Evolutionary conservation across 1,140 invertebrate species (phyloP).

Genomic region (Apocrypta bakeri): DNA sequence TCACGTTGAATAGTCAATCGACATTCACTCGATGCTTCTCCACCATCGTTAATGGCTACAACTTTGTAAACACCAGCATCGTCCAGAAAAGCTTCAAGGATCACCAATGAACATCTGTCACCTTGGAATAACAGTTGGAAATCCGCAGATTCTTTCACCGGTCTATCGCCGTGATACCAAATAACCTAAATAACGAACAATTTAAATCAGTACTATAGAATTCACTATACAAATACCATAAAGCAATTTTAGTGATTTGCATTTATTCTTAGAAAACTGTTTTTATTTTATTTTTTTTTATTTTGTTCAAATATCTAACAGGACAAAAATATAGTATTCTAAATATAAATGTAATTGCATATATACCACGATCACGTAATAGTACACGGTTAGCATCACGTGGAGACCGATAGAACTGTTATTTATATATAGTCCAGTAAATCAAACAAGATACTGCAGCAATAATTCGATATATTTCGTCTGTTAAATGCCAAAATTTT

Average conservation of each 20-base stretch:
- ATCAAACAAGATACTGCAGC: not conserved
- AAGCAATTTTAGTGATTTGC: too few relatives aligned
- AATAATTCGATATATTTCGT: too few relatives aligned
- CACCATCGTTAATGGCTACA: conserved; percentile 86
- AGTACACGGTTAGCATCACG: conserved; percentile 21
- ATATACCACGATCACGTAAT: conserved; percentile 21
- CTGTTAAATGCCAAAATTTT: too few relatives aligned
- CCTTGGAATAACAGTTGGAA: conserved; percentile 87
- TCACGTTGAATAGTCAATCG: conserved; percentile 77
- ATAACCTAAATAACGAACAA: conserved; percentile 77
- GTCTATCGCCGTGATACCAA: conserved; percentile 89
- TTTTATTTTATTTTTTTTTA: not conserved
- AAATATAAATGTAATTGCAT: not conserved
- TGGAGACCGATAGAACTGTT: conserved; percentile 14
- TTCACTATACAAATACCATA: too few relatives aligned
- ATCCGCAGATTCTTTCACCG: conserved; percentile 90
- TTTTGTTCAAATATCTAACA: not conserved
- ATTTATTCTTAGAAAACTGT: too few relatives aligned
- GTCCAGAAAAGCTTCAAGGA: conserved; percentile 83
- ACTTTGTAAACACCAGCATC: conserved; percentile 88
- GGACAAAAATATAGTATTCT: conserved; percentile 5
- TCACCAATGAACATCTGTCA: conserved; percentile 86
- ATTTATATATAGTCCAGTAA: conserved; percentile 3
- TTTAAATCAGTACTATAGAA: too few relatives aligned
- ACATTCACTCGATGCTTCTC: conserved; percentile 85